A percentile compares a stretch with the other conserved stretches of the same genome.
phyloP scores from a whole-genome alignment of 2,797 vertebrate genomes.

The Hippocampus kuda region DNA sequence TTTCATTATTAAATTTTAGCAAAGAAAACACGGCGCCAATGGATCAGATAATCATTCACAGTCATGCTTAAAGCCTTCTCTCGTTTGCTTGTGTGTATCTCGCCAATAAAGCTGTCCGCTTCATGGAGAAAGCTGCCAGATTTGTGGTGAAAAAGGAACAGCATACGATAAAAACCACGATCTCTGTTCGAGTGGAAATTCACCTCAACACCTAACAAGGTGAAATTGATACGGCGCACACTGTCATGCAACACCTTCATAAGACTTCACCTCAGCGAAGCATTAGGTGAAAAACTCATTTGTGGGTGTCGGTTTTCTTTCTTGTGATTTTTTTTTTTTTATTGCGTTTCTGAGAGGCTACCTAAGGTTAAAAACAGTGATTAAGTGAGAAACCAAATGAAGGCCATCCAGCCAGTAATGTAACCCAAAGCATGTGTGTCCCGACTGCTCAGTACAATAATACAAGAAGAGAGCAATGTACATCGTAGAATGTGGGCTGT shows the following conservation, averaged over 20 bases:
- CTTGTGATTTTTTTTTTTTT: too few relatives aligned
- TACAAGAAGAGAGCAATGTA: too few relatives aligned
- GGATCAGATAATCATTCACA: neutral
- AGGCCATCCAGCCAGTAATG: too few relatives aligned
- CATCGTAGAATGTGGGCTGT: too few relatives aligned
- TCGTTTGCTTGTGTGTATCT: neutral
- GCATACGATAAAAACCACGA: neutral
- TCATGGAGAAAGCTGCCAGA: neutral
- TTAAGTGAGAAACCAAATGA: too few relatives aligned
- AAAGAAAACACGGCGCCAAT: neutral
- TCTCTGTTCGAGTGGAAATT: neutral
- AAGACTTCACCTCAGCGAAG: neutral
- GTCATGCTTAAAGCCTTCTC: neutral
- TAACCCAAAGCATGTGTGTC: too few relatives aligned
- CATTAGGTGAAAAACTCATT: neutral
- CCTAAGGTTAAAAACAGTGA: neutral
- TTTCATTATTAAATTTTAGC: constrained; percentile 20
- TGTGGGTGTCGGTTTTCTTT: neutral
- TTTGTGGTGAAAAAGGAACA: neutral
- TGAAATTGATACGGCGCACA: neutral
- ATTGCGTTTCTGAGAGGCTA: neutral
- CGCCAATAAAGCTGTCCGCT: neutral
- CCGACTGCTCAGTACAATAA: too few relatives aligned
- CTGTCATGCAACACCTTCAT: neutral
- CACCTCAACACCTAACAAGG: neutral